phyloP scores from a whole-genome alignment of 2,888 invertebrate species.

The Timandra comae region DNA sequence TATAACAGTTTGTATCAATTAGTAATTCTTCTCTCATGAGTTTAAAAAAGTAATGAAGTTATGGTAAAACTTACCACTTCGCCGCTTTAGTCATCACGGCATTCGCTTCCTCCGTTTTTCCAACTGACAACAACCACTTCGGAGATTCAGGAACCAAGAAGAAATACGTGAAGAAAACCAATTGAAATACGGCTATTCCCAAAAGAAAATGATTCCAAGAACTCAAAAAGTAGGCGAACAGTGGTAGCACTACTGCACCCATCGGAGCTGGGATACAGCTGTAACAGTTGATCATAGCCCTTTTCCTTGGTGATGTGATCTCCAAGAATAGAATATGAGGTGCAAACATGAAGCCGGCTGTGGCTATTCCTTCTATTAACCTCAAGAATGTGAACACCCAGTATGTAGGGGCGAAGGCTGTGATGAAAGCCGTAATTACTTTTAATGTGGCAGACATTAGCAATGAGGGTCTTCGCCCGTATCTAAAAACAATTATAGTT shows the following conservation, averaged over 20 bases:
- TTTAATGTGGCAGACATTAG: conserved; percentile 77
- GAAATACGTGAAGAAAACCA: conserved; percentile 76
- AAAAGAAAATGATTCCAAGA: conserved; percentile 79
- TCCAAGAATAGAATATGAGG: conserved; percentile 80
- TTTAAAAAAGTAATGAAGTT: too few species aligned
- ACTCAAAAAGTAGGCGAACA: conserved; percentile 77
- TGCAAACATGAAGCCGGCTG: conserved; percentile 85
- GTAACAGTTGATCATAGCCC: conserved; percentile 67
- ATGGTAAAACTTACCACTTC: too few species aligned
- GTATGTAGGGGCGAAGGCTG: conserved; percentile 78
- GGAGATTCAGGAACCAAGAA: conserved; percentile 85
- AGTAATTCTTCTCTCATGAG: too few species aligned
- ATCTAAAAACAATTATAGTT: conserved; percentile 59
- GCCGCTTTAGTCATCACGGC: conserved; percentile 72
- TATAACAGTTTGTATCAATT: too few species aligned
- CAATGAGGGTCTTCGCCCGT: conserved; percentile 81
- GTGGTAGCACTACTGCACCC: conserved; percentile 77
- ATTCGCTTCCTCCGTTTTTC: conserved; percentile 77
- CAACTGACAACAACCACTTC: conserved; percentile 83
- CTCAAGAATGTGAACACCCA: conserved; percentile 76
- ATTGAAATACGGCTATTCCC: conserved; percentile 72
- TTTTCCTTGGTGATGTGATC: conserved; percentile 64
- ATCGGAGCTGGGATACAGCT: conserved; percentile 79
- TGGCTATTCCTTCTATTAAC: conserved; percentile 80
- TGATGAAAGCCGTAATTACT: conserved; percentile 78